Conservation (phyloP, 2,797 vertebrate species). For the Phataginus tricuspis region DNA sequence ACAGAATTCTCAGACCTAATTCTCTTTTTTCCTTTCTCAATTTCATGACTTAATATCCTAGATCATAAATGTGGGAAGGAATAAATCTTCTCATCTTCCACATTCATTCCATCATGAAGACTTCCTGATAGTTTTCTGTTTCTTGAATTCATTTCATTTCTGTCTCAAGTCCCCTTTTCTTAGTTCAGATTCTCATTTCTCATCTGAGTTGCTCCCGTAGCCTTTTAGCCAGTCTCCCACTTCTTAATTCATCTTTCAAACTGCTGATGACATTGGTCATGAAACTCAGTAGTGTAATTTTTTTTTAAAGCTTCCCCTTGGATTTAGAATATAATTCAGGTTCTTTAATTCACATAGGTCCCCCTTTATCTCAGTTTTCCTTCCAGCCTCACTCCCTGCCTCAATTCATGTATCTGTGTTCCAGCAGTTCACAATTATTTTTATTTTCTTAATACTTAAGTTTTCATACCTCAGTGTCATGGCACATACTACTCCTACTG, state of each 20-base stretch:
- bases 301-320: background rate
- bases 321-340: background rate
- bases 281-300: background rate
- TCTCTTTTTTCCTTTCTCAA: background rate
- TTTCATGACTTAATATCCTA: background rate
- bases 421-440: background rate
- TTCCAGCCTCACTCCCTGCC: background rate
- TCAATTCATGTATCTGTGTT: background rate
- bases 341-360: background rate
- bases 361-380: background rate
- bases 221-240: background rate
- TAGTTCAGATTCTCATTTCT: slow-evolving; percentile 13
- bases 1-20: background rate
- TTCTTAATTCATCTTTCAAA: background rate
- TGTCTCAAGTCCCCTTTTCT: background rate
- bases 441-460: background rate
- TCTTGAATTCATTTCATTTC: background rate
- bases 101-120: background rate
- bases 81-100: background rate
- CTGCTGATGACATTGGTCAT: background rate
- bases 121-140: background rate
- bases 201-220: background rate
- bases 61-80: background rate
- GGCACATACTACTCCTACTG: background rate
- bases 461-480: background rate